Base-by-base conservation (phyloP, 1,140 invertebrate species). In the Lasioglossum baleicum region DNA sequence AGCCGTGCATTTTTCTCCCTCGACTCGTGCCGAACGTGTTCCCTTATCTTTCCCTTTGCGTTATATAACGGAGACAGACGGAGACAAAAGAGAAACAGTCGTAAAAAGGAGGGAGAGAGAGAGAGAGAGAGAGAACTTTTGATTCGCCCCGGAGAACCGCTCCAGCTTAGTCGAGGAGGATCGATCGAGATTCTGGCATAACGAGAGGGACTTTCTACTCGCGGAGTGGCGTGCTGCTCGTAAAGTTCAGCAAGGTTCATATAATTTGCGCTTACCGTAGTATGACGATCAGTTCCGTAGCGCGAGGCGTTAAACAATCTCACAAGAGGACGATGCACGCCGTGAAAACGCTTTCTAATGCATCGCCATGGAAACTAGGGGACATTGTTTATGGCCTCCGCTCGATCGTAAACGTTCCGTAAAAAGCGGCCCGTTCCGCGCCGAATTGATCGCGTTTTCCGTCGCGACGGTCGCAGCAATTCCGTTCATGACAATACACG, bases 191-290 rank as follows among this genome's bases (percentile, higher is more conserved):
- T 88, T 85, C 75, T 75, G 75, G 83, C 74, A 79, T 78, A 84
- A 83, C 63, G 83, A 81, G 69, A 84, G 75, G 53, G 70, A 87
- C 85, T 88, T 87, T 88, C 87, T 87, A 87, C 79, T 88, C 81
- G 71, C 64, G 35, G 17, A 58, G 71, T 26, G 61, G 40, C 63
- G 40, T 40, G 68, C 53, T 15, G 70, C 63, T 81, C 74, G 82
- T 83, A 85, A 87, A 87, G 83, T 88, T 88, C 86, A 83, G 53
- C 70, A 73, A 56, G 77, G 83, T 83, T 83, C 66, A 78, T 42
- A 42, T 84, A 80, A 87, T 87, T 80, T 86, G 83, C 73, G 69
- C 75, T 85, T 82, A 61, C 70, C 17, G 53, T 20, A 11, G 53
- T 60, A n/a, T 31, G 53, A 58, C 61, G 48, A 72, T 81, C 82